phyloP scores from a whole-genome alignment of 2,888 invertebrate species.

The Choreutis nemorana region DNA sequence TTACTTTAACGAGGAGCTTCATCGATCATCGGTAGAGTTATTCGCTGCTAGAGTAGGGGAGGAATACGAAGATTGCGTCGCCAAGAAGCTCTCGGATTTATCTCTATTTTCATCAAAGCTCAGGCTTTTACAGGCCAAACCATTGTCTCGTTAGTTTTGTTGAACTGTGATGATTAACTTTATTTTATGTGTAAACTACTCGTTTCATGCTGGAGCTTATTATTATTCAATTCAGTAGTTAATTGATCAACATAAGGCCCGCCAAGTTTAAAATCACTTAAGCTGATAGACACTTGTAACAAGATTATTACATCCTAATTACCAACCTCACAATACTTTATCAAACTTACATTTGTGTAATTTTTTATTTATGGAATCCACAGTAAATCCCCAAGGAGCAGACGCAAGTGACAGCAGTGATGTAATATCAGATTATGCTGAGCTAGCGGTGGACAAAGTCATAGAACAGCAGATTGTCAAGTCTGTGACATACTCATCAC shows the following conservation, averaged over 20 bases:
- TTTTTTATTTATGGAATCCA: no score
- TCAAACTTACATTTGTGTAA: no score
- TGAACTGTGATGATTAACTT: no score
- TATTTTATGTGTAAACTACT: no score
- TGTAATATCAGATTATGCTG: slow-evolving; percentile 22
- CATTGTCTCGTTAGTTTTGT: slow-evolving; percentile 29
- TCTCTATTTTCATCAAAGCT: slow-evolving; percentile 35
- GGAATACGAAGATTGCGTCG: slow-evolving; percentile 29
- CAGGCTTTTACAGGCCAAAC: slow-evolving; percentile 34
- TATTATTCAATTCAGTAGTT: no score
- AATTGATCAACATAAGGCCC: no score
- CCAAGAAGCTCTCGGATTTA: slow-evolving; percentile 31
- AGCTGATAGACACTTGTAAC: no score
- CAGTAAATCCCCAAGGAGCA: slow-evolving; percentile 25
- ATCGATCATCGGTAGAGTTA: slow-evolving; percentile 20
- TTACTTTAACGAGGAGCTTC: slow-evolving; percentile 31
- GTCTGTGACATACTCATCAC: slow-evolving; percentile 26
- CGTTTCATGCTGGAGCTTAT: no score
- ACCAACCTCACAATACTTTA: no score
- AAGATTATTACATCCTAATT: no score
- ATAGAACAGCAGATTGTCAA: slow-evolving; percentile 35
- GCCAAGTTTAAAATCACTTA: no score
- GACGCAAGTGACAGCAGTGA: slow-evolving; percentile 16
- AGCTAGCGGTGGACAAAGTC: slow-evolving; percentile 24
- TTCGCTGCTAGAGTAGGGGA: slow-evolving; percentile 26